Evolutionary conservation across 2,888 invertebrate species (phyloP).

Genomic region (Chloroclysta siterata): DNA sequence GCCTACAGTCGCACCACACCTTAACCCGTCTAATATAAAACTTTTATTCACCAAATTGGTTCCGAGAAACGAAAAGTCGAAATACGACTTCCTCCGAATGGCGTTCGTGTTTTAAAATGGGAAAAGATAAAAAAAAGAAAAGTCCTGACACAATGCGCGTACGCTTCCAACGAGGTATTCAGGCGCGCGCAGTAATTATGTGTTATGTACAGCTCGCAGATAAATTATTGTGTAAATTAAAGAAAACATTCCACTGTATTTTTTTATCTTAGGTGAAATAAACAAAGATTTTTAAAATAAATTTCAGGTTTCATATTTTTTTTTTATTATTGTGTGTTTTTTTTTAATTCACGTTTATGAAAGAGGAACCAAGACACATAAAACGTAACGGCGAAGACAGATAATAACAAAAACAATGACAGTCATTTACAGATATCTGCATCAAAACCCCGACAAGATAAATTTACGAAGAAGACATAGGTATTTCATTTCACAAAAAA

Average conservation of each 20-base stretch:
- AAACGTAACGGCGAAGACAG: no score
- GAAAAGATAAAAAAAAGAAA: slow-evolving; percentile 66
- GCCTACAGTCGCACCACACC: slow-evolving; percentile 33
- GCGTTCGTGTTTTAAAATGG: slow-evolving; percentile 66
- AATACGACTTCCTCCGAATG: slow-evolving; percentile 72
- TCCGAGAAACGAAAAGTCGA: slow-evolving; percentile 60
- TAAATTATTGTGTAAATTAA: slow-evolving; percentile 37
- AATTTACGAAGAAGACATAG: no score
- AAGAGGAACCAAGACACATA: no score
- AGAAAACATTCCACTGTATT: background rate
- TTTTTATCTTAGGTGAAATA: background rate
- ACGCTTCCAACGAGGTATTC: slow-evolving; percentile 71
- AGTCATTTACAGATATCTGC: no score
- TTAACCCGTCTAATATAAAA: slow-evolving; percentile 51
- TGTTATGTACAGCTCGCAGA: slow-evolving; percentile 60
- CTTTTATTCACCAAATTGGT: slow-evolving; percentile 76
- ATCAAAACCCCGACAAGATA: no score
- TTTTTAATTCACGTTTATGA: no score
- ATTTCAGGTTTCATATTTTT: no score
- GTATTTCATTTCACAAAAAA: no score
- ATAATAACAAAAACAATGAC: no score
- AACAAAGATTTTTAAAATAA: background rate
- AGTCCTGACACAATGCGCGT: slow-evolving; percentile 70
- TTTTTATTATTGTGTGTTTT: no score
- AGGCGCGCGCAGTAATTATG: slow-evolving; percentile 68